Conservation (phyloP, 2,888 invertebrate genomes). For the Pardosa pseudoannulata region DNA sequence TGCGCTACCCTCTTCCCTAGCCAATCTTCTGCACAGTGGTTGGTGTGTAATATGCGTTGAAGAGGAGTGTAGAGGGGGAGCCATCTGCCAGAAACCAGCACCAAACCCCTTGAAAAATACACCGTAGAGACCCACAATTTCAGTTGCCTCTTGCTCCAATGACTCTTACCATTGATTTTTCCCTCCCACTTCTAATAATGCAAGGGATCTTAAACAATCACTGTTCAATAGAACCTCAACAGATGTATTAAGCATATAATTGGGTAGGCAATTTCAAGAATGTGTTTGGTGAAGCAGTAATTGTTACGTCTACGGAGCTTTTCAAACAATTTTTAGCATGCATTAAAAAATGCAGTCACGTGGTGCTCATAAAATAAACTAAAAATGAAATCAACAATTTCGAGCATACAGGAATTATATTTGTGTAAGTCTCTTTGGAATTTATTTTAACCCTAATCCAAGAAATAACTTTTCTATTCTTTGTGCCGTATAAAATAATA, state of each 20-base stretch:
- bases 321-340: too few relatives aligned
- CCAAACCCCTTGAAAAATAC: conserved; percentile 62
- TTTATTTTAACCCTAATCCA: too few relatives aligned
- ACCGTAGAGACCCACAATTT: conserved; percentile 46
- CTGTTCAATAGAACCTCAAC: conserved; percentile 15
- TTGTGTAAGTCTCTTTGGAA: too few relatives aligned
- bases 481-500: too few relatives aligned
- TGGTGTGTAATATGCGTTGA: conserved; percentile 41
- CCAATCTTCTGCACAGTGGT: conserved; percentile 33
- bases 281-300: too few relatives aligned
- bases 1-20: conserved; percentile 9
- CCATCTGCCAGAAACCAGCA: conserved; percentile 54
- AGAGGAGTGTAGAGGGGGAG: not conserved
- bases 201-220: conserved; percentile 14
- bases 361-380: too few relatives aligned
- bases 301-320: too few relatives aligned
- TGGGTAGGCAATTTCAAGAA: conserved; percentile 32
- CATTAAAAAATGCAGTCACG: too few relatives aligned
- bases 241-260: conserved; percentile 37
- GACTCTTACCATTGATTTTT: not conserved
- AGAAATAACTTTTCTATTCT: too few relatives aligned
- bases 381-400: too few relatives aligned
- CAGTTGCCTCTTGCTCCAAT: conserved; percentile 11
- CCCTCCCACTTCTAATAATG: conserved; percentile 23
- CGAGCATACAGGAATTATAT: too few relatives aligned